Evolutionary conservation across 2,113 vertebrate species (phyloP), one percentile per base, ranked within the genome.

Genomic region (Hippocampus mohnikei): DNA sequence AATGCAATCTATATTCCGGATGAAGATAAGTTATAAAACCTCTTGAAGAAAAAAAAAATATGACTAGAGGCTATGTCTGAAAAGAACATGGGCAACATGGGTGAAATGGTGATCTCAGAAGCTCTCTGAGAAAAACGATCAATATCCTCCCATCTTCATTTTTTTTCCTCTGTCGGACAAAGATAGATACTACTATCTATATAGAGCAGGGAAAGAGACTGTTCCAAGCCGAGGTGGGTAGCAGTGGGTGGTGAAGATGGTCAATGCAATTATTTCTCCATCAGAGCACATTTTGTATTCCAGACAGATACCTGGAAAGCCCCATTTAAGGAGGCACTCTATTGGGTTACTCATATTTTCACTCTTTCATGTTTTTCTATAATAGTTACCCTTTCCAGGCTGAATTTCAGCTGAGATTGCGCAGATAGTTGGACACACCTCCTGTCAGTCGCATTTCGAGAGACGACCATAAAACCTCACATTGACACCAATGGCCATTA

Each of bases 261-360:
- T 85, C 86, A 84, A 85, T 88, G 88, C 83, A 88, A 90, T 88
- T 90, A 83, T 85, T 78, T 72, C 60, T 56, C 76, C 80, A 80
- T 81, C 88, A 81, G 75, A 75, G 77, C 69, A 68, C 74, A 73
- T 77, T 80, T 84, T 85, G 74, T 81, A 65, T 81, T 77, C 71
- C 25, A 73, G 70, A 75, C 72, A 73, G 25, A 42, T 58, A 55
- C 21, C 52, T 55, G 8, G 44, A 72, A 76, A 75, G 58, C 29
- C 23, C 62, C 21, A 8, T 2, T 8, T 15, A 23, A 72, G 71
- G 69, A 53, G 27, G 6, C 2, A 64, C 67, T 58, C 25, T 8
- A 41, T 40, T 41, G 27, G n/a, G 40, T 56, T 23, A 16, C 52
- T 9, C 33, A n/a, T 56, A 20, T 56, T 37, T 56, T 8, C 66